Conservation (phyloP, 2,888 invertebrate genomes). For the Terebella lapidaria region DNA sequence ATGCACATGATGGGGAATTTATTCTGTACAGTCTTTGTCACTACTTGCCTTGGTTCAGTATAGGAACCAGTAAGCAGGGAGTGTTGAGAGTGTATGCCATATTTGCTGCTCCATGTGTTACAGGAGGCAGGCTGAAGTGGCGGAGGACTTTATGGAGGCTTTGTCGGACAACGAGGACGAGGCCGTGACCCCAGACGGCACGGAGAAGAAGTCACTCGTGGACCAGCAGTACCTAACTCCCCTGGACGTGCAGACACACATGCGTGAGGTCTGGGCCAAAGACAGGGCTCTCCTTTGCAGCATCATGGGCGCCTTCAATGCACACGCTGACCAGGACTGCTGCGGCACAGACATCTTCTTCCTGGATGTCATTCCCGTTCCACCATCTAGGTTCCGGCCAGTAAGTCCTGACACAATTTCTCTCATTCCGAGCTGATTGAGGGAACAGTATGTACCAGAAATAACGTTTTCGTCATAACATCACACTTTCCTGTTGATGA, state of each 20-base stretch:
- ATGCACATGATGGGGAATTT: too few species aligned
- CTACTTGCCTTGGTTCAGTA: too few species aligned
- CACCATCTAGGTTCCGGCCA: constrained; percentile 82
- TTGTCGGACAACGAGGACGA: too few species aligned
- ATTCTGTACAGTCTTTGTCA: too few species aligned
- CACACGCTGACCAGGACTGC: constrained; percentile 6
- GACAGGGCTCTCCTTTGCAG: constrained; percentile 66
- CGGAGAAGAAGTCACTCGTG: constrained; percentile 12
- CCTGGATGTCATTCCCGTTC: constrained; percentile 75
- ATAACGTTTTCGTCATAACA: background rate
- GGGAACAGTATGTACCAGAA: background rate
- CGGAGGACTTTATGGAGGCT: background rate
- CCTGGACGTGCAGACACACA: constrained; percentile 56
- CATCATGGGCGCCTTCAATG: constrained; percentile 54
- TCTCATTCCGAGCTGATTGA: background rate
- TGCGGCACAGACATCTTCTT: constrained; percentile 77
- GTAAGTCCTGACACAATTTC: constrained; percentile 47
- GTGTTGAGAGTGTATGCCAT: too few species aligned
- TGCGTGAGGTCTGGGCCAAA: constrained; percentile 57
- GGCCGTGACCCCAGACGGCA: constrained; percentile 16
- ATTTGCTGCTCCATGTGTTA: too few species aligned
- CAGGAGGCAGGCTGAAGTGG: background rate
- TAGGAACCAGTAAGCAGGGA: too few species aligned
- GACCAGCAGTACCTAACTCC: constrained; percentile 40
- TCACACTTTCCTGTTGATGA: background rate